Evolutionary conservation across 2,888 invertebrate species (phyloP), one percentile per base, ranked within the genome.

Genomic region (Cartodere bifasciata): DNA sequence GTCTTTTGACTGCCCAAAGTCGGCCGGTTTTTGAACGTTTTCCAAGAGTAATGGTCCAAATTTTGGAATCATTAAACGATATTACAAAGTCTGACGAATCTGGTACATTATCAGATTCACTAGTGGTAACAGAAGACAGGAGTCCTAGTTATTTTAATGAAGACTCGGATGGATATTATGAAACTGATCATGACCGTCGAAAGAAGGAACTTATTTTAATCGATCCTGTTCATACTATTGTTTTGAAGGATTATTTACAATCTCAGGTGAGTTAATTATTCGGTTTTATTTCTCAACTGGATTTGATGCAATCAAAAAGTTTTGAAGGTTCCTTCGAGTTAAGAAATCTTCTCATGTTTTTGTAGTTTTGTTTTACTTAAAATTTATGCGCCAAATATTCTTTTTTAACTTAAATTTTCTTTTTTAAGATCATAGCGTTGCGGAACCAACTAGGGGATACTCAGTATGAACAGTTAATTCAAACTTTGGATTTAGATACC

Each of bases 141-240:
- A 64, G 61, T 44, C 54, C 58, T 1, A 53, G 55, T 28, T 52
- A 57, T 29, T 59, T 59, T 31, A 68, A 69, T 21, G 67, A 68
- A 31, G 75, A 76, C 45, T 72, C 73, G 11, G 75, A 77, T 44
- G 47, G 45, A 7, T 53, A 48, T 33, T 68, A 68, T 35, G 75
- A 76, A 48, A 77, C 77, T 17, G 76, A 79, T 47, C 86, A 87
- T 56, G 83, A 82, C 45, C 68, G 70, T 48, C 67, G 90, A 16
- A 69, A 74, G 28, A 75, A 72, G 47, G 67, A 73, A 49, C 65
- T 83, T 17, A 68, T 74, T 29, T 64, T 73, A 27, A 63, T 68
- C 31, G 90, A 92, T 63, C 85, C 86, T 16, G 81, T 91, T 12
- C 79, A 84, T 52, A 75, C 72, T 31, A 73, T 85, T 23, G 78